Evolutionary conservation across 30 jellyfish, hydroid and myxozoan genomes (phyloP), one percentile per base, ranked within the genome.

Genomic region (Sanderia malayensis): DNA sequence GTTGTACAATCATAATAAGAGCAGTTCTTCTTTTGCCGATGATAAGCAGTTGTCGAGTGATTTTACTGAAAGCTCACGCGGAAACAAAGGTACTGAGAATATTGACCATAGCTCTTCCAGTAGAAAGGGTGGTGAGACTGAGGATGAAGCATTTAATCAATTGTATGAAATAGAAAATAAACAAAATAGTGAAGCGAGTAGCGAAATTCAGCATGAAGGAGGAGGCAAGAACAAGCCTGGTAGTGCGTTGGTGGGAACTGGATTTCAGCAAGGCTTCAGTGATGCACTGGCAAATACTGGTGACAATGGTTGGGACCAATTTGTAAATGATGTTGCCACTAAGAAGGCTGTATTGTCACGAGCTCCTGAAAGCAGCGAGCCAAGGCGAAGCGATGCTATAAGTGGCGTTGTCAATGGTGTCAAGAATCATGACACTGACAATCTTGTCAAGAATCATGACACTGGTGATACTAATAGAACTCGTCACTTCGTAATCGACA

Each of bases 401-500:
- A n/a, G n/a, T n/a, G n/a, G n/a, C n/a, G n/a, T n/a, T n/a, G n/a
- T n/a, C n/a, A n/a, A n/a, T n/a, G n/a, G n/a, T n/a, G 52, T 37
- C 13, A 37, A 37, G 13, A 13, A 13, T 13, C 10, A 37, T 6
- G 13, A 6, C 6, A 37, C 10, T 4, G 52, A 37, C 6, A 37
- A 37, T 37, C 13, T 6, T 19, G 18, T 58, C 4, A 34, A 44
- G 18, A 33, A 17, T 2, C 41, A 61, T 18, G 71, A 61, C 25
- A 31, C 37, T 27, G 64, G 66, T 37, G 89, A 78, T 30, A 28
- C 89, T 0, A 78, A 70, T 63, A 37, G 89, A 22, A 47, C 89
- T 10, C 71, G 89, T 17, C 89, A 78, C 34, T 78, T 78, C 62
- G 76, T 78, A 28, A 78, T 78, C 13, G 89, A 78, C 70, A 65